Base-by-base conservation (phyloP, 2,888 invertebrate genomes). In the Ceriagrion tenellum region DNA sequence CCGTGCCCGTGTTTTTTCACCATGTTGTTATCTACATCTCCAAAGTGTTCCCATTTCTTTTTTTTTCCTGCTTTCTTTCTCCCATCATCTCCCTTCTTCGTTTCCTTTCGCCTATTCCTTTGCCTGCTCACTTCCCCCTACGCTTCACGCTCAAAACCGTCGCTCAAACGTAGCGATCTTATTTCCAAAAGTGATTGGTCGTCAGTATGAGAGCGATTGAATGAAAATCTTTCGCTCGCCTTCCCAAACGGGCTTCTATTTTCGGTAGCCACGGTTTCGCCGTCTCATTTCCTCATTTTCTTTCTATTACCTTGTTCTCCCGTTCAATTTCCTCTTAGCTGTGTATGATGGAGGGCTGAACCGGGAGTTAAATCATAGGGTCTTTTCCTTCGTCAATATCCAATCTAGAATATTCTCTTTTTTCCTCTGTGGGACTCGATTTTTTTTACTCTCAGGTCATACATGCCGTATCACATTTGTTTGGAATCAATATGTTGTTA, bases 101-200 rank as follows among this genome's bases (percentile, higher is more conserved):
- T 59, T 59, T 59, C 12, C 20, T 59, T 59, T 59, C n/a, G n/a
- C 47, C 47, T 59, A 18, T 59, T 69, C 69, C 1, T 0, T 69
- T n/a, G n/a, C n/a, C 3, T 26, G 10, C 26, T n/a, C 69, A 3
- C 69, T 26, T 35, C 35, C 18, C 35, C 35, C 35, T 16, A 2
- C 47, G 4, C 47, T 47, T 8, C 47, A n/a, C 10, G n/a, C 47
- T 93, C 47, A 3, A n/a, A 18, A 47, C 26, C 69, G 93, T 93
- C 93, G 74, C 47, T 74, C 93, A 16, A 55, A 47, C 69, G 47
- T 35, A 69, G 93, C 69, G 47, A 69, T 93, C 69, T 93, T 93
- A 74, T 93, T 93, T 93, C 69, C 47, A n/a, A 93, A 81, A 93
- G 93, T 93, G 93, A 93, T 93, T 93, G 93, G 74, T 93, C 93